Evolutionary conservation across 2,113 vertebrate genomes (phyloP), one percentile per base, ranked within the genome.

Genomic region (Galeopterus variegatus): DNA sequence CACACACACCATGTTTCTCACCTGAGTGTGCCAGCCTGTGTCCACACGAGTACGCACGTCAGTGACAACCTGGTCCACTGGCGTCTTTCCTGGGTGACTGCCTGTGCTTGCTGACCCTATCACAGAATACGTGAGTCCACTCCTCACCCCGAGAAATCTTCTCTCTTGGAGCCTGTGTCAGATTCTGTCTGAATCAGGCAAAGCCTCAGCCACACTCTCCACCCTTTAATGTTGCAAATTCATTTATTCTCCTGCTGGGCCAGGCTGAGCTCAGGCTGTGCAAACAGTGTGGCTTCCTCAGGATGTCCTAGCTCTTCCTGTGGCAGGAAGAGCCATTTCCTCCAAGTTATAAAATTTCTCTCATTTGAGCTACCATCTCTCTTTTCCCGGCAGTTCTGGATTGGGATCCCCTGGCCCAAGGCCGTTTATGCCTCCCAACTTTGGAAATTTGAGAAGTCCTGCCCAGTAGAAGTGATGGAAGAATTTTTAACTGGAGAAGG

Each of bases 201-300:
- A 45, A 85, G 62, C 64, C 62, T 92, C 58, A 50, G 15, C 33
- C 14, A 14, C 31, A 26, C 1, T 19, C 41, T 70, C 50, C 50
- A n/a, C 58, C 54, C 91, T 77, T 64, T 31, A 93, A 24, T 62
- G 75, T 2, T 6, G 18, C 72, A 80, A 62, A 67, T 50, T 33
- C 5, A 7, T 0, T 21, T 58, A 0, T 18, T 19, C 10, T 26
- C 0, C 24, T 28, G 36, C 52, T 28, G 36, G 24, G 28, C 48
- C 45, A 6, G 79, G 70, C 13, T 31, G 64, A 91, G 21, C 73
- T 86, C 80, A 8, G 19, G n/a, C 24, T 67, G 75, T 62, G 26
- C 28, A 67, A n/a, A 90, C 15, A 24, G 1, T 7, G 82, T 23
- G 62, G 62, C 95, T 97, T 90, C 77, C 93, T 58, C 54, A 73